Evolutionary conservation across 1,140 invertebrate genomes (phyloP), one percentile per base, ranked within the genome.

Genomic region (Cheumatopsyche charites): DNA sequence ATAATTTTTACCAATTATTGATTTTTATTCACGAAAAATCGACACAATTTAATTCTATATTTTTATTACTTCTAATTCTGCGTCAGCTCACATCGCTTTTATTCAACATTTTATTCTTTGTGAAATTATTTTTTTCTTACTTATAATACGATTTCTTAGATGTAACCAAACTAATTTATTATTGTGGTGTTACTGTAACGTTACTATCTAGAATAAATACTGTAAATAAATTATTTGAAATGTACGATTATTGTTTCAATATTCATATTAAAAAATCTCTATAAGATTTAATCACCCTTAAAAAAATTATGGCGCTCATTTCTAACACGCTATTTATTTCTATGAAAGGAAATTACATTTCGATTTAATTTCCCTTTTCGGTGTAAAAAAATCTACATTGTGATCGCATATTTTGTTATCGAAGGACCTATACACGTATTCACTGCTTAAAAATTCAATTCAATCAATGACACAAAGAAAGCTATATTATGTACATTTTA

Each of bases 101-200:
- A 49, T 49, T 43, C 7, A 9, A n/a, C 55, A 13, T 7, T 61
- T 61, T n/a, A 5, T 36, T 36, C 29, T 36, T 36, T 9, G 29
- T 3, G 9, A 4, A 3, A 3, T 36, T 9, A 36, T 36, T 36
- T 36, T 3, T 3, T 36, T 36, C 29, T 4, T 4, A 36, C 29
- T 9, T 36, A 4, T 36, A 68, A 13, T 68, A 13, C 17, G 49
- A 68, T 68, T 58, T 58, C 23, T 58, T 58, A 43, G 25, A 29
- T 68, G 66, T 68, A 68, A 68, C 66, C 66, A 47, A 68, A 68
- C 36, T 68, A 58, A 68, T 47, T 49, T 68, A 68, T 45, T 67
- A 68, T 68, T 68, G 66, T 68, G 66, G 66, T 68, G 66, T 68
- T 68, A 68, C 25, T 29, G 43, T 68, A 68, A 55, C 55, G 66